Percentiles rank a stretch among this genome's conserved stretches.
Conservation (phyloP, 2,888 invertebrate genomes). For the Microplitis deprimator region DNA sequence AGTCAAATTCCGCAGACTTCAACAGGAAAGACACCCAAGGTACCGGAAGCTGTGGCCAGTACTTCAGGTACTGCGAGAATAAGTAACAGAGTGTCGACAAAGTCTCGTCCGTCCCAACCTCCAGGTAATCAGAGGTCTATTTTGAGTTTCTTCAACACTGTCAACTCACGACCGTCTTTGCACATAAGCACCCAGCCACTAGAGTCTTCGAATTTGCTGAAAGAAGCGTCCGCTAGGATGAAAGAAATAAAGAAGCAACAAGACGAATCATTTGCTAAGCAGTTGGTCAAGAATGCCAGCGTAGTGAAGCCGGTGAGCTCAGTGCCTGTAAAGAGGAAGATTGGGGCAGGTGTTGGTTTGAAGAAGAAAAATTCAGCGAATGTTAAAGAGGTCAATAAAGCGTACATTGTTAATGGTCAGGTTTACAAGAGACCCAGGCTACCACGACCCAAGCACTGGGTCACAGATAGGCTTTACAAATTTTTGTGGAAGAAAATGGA, state of each 20-base stretch:
- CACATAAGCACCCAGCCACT: background rate
- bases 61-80: background rate
- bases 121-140: constrained; percentile 35
- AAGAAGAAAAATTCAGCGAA: constrained; percentile 22
- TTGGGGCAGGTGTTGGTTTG: background rate
- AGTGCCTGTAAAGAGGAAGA: background rate
- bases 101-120: constrained; percentile 6
- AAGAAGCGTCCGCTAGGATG: background rate
- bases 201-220: background rate
- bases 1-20: no score
- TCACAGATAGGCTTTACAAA: constrained; percentile 60
- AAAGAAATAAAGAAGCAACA: constrained; percentile 33
- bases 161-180: background rate
- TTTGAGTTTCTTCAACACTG: constrained; percentile 24
- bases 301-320: background rate
- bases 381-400: constrained; percentile 51
- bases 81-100: background rate
- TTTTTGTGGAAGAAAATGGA: constrained; percentile 61
- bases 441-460: constrained; percentile 61
- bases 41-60: constrained; percentile 24
- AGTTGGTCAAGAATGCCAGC: background rate
- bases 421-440: constrained; percentile 60
- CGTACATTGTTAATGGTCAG: constrained; percentile 62
- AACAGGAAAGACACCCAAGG: no score
- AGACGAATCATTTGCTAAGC: constrained; percentile 16